These are phyloP conservation scores for Lampropteryx suffumata DNA, from an alignment of 2,888 invertebrate species.

Conservation along the genomic window DNA sequence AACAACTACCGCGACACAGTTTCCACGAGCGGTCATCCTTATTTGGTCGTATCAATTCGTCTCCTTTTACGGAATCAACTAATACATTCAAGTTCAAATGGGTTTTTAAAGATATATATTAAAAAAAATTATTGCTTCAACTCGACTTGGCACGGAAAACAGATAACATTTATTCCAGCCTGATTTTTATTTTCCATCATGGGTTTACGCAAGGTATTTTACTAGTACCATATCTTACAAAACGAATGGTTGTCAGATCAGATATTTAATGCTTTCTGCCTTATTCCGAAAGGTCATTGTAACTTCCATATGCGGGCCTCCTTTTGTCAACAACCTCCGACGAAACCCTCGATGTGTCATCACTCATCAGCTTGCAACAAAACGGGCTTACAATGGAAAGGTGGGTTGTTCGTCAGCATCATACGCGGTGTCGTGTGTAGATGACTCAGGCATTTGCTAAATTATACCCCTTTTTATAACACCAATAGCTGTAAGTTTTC, in stretches of 20 bases:
- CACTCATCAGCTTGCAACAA: constrained; percentile 43
- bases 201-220: not conserved
- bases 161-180: no score
- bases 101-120: constrained; percentile 23
- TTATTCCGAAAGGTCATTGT: constrained; percentile 22
- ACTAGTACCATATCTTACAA: constrained; percentile 9
- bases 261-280: constrained; percentile 5
- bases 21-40: constrained; percentile 62
- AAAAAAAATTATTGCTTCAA: constrained; percentile 33
- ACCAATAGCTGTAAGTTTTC: no score
- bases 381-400: constrained; percentile 41
- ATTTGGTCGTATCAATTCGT: constrained; percentile 55
- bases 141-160: not conserved
- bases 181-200: no score
- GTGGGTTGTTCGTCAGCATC: constrained; percentile 37
- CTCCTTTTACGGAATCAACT: constrained; percentile 47
- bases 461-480: no score
- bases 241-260: not conserved
- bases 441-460: constrained; percentile 49
- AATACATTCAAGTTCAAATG: constrained; percentile 46
- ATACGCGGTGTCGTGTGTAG: constrained; percentile 19
- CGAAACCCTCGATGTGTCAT: constrained; percentile 39
- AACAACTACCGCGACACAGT: constrained; percentile 61
- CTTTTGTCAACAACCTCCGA: constrained; percentile 19
- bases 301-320: constrained; percentile 18